Percentiles rank a stretch among this genome's conserved stretches.
Conservation (phyloP, 1,140 invertebrate genomes). For the Scaptomyza graminum region DNA sequence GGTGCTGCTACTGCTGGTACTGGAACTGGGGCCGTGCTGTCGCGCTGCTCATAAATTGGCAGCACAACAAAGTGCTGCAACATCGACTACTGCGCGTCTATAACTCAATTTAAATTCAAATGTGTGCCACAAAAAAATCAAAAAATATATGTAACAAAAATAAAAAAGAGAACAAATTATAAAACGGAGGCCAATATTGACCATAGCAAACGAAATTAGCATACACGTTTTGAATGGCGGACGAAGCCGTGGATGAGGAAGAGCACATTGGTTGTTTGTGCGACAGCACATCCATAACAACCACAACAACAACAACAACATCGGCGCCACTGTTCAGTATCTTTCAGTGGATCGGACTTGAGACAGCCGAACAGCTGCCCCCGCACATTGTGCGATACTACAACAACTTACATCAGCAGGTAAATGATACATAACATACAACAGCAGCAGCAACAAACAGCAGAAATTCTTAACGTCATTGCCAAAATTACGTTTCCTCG, state of each 20-base stretch:
- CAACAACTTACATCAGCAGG: slow-evolving; percentile 86
- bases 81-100: slow-evolving; percentile 34
- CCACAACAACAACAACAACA: slow-evolving; percentile 38
- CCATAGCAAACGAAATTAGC: slow-evolving; percentile 47
- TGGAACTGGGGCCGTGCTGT: slow-evolving; percentile 45
- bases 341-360: slow-evolving; percentile 88
- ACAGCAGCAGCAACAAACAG: neutral
- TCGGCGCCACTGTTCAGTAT: slow-evolving; percentile 42
- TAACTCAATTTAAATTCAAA: slow-evolving; percentile 82
- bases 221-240: slow-evolving; percentile 60
- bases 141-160: slow-evolving; percentile 13
- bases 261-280: slow-evolving; percentile 63
- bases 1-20: neutral
- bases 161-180: slow-evolving; percentile 57
- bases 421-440: slow-evolving; percentile 83
- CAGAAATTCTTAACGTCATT: neutral
- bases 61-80: slow-evolving; percentile 55
- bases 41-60: slow-evolving; percentile 76
- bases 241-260: slow-evolving; percentile 33
- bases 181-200: slow-evolving; percentile 43
- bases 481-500: neutral
- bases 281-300: slow-evolving; percentile 51
- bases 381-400: slow-evolving; percentile 89
- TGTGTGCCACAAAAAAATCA: slow-evolving; percentile 44
- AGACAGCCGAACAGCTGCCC: slow-evolving; percentile 87